These are phyloP conservation scores for Trachythela sp. DNA, from an alignment of 64 coral and sea anemone species.

Conservation along the genomic window DNA sequence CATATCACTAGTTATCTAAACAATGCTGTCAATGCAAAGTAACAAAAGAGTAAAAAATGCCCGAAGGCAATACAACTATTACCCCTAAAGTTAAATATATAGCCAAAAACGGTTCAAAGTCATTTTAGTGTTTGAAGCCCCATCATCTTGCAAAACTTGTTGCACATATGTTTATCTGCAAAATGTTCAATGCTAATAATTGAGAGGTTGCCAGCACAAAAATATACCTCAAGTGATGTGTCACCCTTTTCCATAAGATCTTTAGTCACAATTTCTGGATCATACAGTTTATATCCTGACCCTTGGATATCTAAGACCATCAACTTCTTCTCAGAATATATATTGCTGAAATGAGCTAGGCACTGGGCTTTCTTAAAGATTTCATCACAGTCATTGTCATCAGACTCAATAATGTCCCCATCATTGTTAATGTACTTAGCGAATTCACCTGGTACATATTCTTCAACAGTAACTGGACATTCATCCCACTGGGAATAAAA, in stretches of 20 bases:
- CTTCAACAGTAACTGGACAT: slow-evolving; percentile 61
- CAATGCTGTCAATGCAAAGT: too few relatives aligned
- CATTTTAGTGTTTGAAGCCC: not conserved
- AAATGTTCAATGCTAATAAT: not conserved
- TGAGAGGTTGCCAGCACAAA: not conserved
- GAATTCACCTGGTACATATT: slow-evolving; percentile 68
- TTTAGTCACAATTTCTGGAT: slow-evolving; percentile 14
- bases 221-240: slow-evolving; percentile 7
- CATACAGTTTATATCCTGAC: not conserved
- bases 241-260: not conserved
- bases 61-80: too few relatives aligned
- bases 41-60: too few relatives aligned
- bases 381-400: not conserved
- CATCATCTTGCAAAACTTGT: slow-evolving; percentile 18
- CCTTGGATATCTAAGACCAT: slow-evolving; percentile 8
- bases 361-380: slow-evolving; percentile 10
- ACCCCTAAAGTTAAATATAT: too few relatives aligned
- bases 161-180: not conserved
- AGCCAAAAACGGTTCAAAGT: not conserved
- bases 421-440: slow-evolving; percentile 66
- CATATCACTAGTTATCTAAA: too few relatives aligned
- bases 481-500: slow-evolving; percentile 50
- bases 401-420: slow-evolving; percentile 25
- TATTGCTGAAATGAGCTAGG: not conserved
- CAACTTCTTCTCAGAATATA: not conserved